phyloP scores from a whole-genome alignment of 2,113 vertebrate genomes.

The Amblyornis subalaris region DNA sequence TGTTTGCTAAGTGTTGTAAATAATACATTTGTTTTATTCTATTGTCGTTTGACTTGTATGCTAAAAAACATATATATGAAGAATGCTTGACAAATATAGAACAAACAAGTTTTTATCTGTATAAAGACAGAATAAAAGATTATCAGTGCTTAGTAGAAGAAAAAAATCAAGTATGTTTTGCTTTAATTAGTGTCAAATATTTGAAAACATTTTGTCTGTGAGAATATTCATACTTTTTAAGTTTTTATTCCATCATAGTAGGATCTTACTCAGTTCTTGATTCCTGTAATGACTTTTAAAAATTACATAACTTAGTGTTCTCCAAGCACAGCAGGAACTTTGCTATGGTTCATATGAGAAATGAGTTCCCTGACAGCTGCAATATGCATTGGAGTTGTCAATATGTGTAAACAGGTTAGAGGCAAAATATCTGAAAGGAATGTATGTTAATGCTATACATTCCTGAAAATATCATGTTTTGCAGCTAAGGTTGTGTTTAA shows the following conservation, averaged over 20 bases:
- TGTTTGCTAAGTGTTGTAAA: conserved; percentile 45
- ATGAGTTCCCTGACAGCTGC: not conserved
- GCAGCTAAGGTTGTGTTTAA: not conserved
- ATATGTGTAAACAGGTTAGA: not conserved
- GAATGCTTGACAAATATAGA: not conserved
- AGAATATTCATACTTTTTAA: not conserved
- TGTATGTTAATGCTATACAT: not conserved
- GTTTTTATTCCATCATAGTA: not conserved
- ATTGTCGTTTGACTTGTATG: not conserved
- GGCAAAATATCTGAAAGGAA: not conserved
- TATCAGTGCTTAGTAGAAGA: not conserved
- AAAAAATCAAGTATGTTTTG: not conserved
- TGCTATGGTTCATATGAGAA: not conserved
- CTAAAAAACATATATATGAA: not conserved
- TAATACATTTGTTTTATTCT: conserved; percentile 19
- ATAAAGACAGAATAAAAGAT: not conserved
- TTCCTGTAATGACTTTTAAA: not conserved
- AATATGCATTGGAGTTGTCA: not conserved
- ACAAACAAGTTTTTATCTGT: not conserved
- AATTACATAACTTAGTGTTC: not conserved
- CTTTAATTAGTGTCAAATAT: not conserved
- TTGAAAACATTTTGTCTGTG: not conserved
- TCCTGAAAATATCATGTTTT: not conserved
- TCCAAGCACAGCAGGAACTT: not conserved
- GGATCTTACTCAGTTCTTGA: not conserved